A percentile compares a stretch with the other conserved stretches of the same genome.
Conservation (phyloP, 2,797 vertebrate species). For the Phrynocephalus guinanensis region DNA sequence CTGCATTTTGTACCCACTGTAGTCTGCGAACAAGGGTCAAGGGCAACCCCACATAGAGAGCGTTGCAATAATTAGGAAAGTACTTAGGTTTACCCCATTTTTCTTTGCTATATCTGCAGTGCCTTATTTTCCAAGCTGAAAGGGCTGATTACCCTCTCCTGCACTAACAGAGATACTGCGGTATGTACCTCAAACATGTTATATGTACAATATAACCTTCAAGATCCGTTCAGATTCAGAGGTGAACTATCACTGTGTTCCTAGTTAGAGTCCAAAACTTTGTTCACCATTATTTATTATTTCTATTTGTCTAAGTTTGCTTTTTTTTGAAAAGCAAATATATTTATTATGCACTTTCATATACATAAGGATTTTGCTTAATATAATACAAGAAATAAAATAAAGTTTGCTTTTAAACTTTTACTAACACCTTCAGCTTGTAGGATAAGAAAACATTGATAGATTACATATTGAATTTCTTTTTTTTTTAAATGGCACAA, state of each 20-base stretch:
- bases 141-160: no score
- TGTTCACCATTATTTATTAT: background rate
- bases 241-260: background rate
- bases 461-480: background rate
- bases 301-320: background rate
- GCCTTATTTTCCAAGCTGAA: background rate
- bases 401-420: constrained; percentile 67
- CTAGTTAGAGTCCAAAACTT: background rate
- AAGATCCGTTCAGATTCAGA: background rate
- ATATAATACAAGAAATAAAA: constrained; percentile 98
- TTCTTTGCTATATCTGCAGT: background rate
- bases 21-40: no score
- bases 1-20: no score
- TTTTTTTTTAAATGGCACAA: background rate
- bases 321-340: constrained; percentile 94
- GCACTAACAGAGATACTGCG: background rate
- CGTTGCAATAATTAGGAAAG: background rate
- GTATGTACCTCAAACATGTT: background rate
- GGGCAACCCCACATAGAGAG: no score
- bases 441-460: background rate
- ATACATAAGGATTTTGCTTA: constrained; percentile 93
- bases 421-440: background rate
- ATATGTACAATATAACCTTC: background rate
- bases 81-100: background rate
- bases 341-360: constrained; percentile 99